These are phyloP conservation scores for Cherax quadricarinatus DNA, from an alignment of 1,140 invertebrate genomes.

Conservation along the genomic window DNA sequence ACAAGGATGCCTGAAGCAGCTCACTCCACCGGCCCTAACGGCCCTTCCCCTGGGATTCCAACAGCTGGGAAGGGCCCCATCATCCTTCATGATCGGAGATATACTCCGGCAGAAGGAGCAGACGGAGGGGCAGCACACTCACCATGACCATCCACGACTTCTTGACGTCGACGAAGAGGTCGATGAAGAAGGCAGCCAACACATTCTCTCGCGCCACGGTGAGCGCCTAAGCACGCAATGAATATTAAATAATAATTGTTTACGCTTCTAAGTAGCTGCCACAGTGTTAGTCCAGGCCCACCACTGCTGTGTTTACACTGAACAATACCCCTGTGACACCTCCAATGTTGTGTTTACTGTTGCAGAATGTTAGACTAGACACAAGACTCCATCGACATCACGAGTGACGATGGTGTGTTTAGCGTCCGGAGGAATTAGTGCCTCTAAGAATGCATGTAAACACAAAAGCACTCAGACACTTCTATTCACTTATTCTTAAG, in stretches of 20 bases:
- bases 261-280: background rate
- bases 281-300: no score
- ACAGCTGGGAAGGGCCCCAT: slow-evolving; percentile 37
- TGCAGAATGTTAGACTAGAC: no score
- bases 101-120: slow-evolving; percentile 51
- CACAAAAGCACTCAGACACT: no score
- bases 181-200: slow-evolving; percentile 27
- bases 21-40: slow-evolving; percentile 19
- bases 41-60: slow-evolving; percentile 41
- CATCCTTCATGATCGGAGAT: slow-evolving; percentile 58
- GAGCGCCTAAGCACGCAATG: background rate
- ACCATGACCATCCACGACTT: background rate
- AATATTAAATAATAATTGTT: background rate
- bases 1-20: slow-evolving; percentile 6
- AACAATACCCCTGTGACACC: no score
- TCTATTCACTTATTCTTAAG: no score
- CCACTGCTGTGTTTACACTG: no score
- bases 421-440: no score
- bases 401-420: no score
- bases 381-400: no score
- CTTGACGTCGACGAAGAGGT: slow-evolving; percentile 18
- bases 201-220: slow-evolving; percentile 46
- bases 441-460: no score
- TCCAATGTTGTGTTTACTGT: no score
- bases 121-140: background rate